Evolutionary conservation across 1,140 invertebrate species (phyloP), one percentile per base, ranked within the genome.

Genomic region (Leptinotarsa undecemlineata): DNA sequence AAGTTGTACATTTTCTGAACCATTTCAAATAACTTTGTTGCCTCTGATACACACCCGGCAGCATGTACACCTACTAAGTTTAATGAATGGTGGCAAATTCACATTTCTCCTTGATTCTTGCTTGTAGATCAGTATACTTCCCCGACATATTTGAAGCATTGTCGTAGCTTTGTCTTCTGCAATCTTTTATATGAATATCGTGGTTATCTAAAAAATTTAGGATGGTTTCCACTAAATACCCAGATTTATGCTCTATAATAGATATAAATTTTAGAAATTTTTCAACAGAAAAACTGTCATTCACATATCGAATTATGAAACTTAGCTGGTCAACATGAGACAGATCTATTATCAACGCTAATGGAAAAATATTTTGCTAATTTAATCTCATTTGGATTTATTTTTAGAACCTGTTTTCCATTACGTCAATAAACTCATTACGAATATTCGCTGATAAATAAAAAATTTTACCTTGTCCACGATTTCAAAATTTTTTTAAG

Each of bases 281-380:
- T 78, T 82, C 80, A 73, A 72, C 64, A 69, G 78, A 77, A 19
- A 20, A 48, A 47, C 47, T 21, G 48, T 71, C 75, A 75, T 80
- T 74, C 42, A 90, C 74, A 63, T 84, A 85, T 68, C 81, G 73
- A 73, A 84, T 86, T 83, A 47, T 33, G 2, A 33, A 33, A 33
- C 6, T 33, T 33, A 33, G 26, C 26, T 33, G 26, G 26, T 33
- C 26, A 33, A 33, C 26, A 33, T 33, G 1, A 33, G 6, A 33
- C 26, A 26, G 26, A 26, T 26, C 26, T 85, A 69, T 80, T 84
- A 77, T 87, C 85, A 63, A 86, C 76, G 63, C 74, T 83, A 72
- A 85, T 79, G 11, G 81, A 82, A 79, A 80, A 86, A 74, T 85
- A 86, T 72, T 81, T 83, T 17, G 81, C 77, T 78, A 73, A 64